These are phyloP conservation scores for Bombylius major DNA, from an alignment of 2,888 invertebrate species.

Conservation along the genomic window DNA sequence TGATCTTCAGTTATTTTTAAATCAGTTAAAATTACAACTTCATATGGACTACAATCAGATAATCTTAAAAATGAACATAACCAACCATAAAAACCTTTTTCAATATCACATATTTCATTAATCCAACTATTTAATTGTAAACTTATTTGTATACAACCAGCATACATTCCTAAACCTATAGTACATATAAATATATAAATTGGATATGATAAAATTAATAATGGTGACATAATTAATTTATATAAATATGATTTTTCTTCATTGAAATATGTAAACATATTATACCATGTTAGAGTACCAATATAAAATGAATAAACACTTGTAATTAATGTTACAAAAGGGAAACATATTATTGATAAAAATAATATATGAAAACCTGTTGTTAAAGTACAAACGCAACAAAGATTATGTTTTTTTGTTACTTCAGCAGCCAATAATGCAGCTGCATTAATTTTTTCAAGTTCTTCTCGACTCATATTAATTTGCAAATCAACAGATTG, in stretches of 20 bases:
- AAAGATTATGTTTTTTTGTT: slow-evolving; percentile 43
- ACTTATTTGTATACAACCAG: slow-evolving; percentile 54
- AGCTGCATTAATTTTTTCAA: slow-evolving; percentile 53
- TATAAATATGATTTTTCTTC: slow-evolving; percentile 52
- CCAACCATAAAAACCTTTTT: slow-evolving; percentile 71
- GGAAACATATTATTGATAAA: slow-evolving; percentile 50
- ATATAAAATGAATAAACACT: slow-evolving; percentile 58
- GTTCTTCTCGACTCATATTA: slow-evolving; percentile 56
- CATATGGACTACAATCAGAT: slow-evolving; percentile 64
- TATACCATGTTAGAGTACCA: slow-evolving; percentile 66
- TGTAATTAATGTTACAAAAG: slow-evolving; percentile 51
- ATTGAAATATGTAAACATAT: slow-evolving; percentile 54
- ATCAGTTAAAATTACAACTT: slow-evolving; percentile 52
- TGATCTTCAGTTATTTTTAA: slow-evolving; percentile 29
- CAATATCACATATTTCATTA: slow-evolving; percentile 58
- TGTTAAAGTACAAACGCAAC: slow-evolving; percentile 42
- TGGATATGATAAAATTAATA: slow-evolving; percentile 56
- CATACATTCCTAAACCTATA: slow-evolving; percentile 51
- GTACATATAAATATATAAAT: slow-evolving; percentile 53
- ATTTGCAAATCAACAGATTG: slow-evolving; percentile 59
- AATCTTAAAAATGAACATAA: slow-evolving; percentile 51
- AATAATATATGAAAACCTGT: slow-evolving; percentile 54
- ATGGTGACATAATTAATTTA: slow-evolving; percentile 50
- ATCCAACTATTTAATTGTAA: slow-evolving; percentile 55
- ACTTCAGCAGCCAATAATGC: slow-evolving; percentile 41